Conservation (phyloP, 2,888 invertebrate genomes). For the Escarpia spicata region DNA sequence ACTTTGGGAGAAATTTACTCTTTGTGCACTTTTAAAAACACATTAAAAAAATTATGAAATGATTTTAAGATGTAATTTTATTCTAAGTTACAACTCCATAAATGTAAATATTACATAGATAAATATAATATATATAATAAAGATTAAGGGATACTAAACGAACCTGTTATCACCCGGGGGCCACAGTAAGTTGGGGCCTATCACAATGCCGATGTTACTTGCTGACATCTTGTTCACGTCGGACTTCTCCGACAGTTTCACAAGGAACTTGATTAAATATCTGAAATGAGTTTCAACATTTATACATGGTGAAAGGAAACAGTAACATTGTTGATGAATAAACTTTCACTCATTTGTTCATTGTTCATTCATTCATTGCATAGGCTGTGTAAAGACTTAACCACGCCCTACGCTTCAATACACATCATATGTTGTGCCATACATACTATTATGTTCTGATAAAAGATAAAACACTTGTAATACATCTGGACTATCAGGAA, state of each 20-base stretch:
- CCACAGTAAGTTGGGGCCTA: slow-evolving; percentile 95
- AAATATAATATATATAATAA: too few relatives aligned
- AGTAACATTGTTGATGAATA: too few relatives aligned
- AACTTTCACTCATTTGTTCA: too few relatives aligned
- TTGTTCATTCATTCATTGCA: too few relatives aligned
- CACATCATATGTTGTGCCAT: too few relatives aligned
- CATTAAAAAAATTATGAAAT: background rate
- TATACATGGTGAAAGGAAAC: too few relatives aligned
- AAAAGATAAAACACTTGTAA: slow-evolving; percentile 17
- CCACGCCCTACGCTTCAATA: too few relatives aligned
- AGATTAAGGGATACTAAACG: background rate
- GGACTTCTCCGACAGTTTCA: slow-evolving; percentile 83
- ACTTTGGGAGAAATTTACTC: background rate
- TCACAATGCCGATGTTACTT: slow-evolving; percentile 94
- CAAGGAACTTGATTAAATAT: slow-evolving; percentile 89
- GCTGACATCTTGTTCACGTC: slow-evolving; percentile 95
- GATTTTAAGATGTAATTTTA: background rate
- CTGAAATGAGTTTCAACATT: slow-evolving; percentile 48
- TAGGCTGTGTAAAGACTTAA: too few relatives aligned
- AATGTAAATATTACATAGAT: background rate
- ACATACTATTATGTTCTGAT: too few relatives aligned
- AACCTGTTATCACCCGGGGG: slow-evolving; percentile 67
- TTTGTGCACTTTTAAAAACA: background rate
- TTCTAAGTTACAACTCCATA: background rate
- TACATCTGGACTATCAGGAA: background rate